Evolutionary conservation across 2,888 invertebrate genomes (phyloP).

Genomic region (Hydriomena furcata): DNA sequence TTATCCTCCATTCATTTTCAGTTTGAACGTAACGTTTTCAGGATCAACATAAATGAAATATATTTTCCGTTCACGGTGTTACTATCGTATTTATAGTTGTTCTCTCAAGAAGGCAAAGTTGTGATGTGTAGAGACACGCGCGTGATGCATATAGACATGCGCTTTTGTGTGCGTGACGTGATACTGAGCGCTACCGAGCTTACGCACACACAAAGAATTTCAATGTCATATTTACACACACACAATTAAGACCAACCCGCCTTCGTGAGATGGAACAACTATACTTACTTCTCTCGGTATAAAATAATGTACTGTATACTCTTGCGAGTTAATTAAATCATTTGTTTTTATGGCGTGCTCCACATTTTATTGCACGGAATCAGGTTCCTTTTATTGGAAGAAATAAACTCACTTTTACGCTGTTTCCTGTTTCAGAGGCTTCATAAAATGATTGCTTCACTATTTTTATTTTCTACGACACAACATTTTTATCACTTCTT

Average conservation of each 20-base stretch:
- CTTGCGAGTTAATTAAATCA: constrained; percentile 15
- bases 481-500: neutral
- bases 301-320: neutral
- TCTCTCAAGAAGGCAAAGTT: too few species aligned
- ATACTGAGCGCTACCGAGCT: too few species aligned
- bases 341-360: constrained; percentile 25
- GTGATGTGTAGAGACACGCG: too few species aligned
- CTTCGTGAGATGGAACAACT: too few species aligned
- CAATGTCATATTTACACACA: too few species aligned
- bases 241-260: too few species aligned
- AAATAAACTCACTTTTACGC: constrained; percentile 12
- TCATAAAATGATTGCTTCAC: constrained; percentile 6
- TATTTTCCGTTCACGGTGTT: neutral
- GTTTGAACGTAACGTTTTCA: constrained; percentile 13
- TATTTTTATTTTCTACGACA: neutral
- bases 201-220: too few species aligned
- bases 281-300: too few species aligned
- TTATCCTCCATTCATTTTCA: constrained; percentile 21
- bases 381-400: constrained; percentile 17
- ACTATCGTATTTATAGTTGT: too few species aligned
- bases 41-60: constrained; percentile 5
- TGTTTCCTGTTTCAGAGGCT: constrained; percentile 13
- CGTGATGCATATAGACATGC: too few species aligned
- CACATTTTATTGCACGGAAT: constrained; percentile 18
- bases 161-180: too few species aligned